These are phyloP conservation scores for Myotis davidii DNA, from an alignment of 2,113 vertebrate genomes.

Conservation along the genomic window DNA sequence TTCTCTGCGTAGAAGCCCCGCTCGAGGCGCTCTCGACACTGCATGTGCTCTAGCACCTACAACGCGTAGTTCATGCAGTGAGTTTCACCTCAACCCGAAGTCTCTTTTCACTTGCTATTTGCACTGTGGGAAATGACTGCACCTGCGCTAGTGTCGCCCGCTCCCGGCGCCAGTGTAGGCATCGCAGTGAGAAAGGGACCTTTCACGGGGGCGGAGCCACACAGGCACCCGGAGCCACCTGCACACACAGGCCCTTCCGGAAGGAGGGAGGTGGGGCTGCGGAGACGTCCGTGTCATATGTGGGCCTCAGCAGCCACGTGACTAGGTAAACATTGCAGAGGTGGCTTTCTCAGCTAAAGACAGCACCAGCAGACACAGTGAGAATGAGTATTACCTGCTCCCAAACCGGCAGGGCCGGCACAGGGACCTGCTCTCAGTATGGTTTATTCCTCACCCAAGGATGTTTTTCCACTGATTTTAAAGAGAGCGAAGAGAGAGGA, in stretches of 20 bases:
- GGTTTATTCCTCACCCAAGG: background rate
- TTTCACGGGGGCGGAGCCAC: too few relatives aligned
- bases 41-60: rapidly evolving
- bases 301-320: rapidly evolving
- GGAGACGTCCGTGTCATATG: rapidly evolving
- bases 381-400: background rate
- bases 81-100: background rate
- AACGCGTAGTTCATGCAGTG: rapidly evolving
- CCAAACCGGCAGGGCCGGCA: background rate
- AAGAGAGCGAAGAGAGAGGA: background rate
- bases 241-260: rapidly evolving
- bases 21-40: rapidly evolving
- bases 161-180: rapidly evolving
- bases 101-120: background rate
- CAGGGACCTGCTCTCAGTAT: too few relatives aligned
- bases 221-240: rapidly evolving
- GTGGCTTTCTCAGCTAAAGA: background rate
- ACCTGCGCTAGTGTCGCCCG: background rate
- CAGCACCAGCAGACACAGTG: background rate
- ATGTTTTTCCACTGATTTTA: background rate
- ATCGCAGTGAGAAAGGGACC: rapidly evolving
- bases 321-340: background rate
- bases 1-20: background rate
- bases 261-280: background rate
- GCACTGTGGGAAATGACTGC: too few relatives aligned